phyloP scores from a whole-genome alignment of 2,888 invertebrate genomes.

The Chrysopilus asiliformis region DNA sequence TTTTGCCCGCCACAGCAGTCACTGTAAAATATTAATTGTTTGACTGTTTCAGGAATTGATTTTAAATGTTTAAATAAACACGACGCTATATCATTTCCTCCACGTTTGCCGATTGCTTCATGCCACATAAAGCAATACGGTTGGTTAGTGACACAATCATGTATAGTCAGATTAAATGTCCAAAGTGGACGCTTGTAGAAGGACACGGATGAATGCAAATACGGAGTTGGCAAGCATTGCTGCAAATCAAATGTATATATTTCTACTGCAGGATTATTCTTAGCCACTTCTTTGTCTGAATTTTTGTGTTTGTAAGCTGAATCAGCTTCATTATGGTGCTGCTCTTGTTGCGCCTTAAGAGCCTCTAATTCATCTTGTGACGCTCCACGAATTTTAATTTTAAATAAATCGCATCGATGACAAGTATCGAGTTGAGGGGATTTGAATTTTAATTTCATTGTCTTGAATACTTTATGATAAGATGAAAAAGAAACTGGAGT shows the following conservation, averaged over 20 bases:
- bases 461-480: too few relatives aligned
- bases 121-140: constrained; percentile 16
- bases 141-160: constrained; percentile 11
- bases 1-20: constrained; percentile 16
- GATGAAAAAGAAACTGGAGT: too few relatives aligned
- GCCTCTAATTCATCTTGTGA: too few relatives aligned
- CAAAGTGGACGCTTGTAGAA: constrained; percentile 15
- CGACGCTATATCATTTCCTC: constrained; percentile 14
- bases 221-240: constrained; percentile 14
- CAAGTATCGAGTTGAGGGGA: too few relatives aligned
- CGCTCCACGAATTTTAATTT: too few relatives aligned
- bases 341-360: too few relatives aligned
- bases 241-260: constrained; percentile 16
- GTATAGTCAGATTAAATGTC: constrained; percentile 14
- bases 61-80: constrained; percentile 11
- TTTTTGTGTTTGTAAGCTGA: too few relatives aligned
- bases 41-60: constrained; percentile 4
- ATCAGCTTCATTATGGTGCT: too few relatives aligned
- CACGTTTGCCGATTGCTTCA: constrained; percentile 13
- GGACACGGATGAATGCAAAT: constrained; percentile 12
- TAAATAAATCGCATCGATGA: too few relatives aligned
- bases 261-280: too few relatives aligned
- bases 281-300: too few relatives aligned
- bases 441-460: too few relatives aligned
- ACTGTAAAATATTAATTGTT: constrained; percentile 12